Evolutionary conservation across 2,113 vertebrate genomes (phyloP).

Genomic region (Psilopsiagon aurifrons): DNA sequence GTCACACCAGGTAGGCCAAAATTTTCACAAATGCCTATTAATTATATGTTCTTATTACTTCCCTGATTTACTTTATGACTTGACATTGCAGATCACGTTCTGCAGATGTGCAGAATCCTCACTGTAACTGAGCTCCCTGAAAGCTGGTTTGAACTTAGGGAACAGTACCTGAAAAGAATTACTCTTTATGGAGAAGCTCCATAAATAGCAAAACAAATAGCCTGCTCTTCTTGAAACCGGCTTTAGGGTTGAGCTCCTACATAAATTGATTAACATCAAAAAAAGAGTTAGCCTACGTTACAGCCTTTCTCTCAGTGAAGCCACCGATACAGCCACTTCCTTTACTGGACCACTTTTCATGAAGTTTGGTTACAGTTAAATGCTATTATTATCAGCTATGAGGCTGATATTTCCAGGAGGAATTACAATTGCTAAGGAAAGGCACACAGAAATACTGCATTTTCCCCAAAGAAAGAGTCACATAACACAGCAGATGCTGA

Average conservation of each 20-base stretch:
- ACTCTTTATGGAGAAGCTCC: not conserved
- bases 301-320: not conserved
- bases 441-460: not conserved
- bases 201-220: not conserved
- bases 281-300: not conserved
- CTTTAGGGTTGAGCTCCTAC: not conserved
- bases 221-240: not conserved
- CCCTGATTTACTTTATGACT: not conserved
- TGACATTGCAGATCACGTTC: not conserved
- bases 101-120: not conserved
- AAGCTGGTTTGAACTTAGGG: not conserved
- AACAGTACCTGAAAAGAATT: not conserved
- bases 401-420: not conserved
- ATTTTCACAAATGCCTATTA: not conserved
- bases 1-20: not conserved
- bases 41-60: not conserved
- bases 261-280: not conserved
- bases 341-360: not conserved
- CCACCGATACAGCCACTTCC: rapidly evolving
- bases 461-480: not conserved
- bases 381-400: not conserved
- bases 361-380: not conserved
- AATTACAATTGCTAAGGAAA: not conserved
- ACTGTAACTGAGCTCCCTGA: not conserved
- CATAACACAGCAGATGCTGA: not conserved